Evolutionary conservation across 2,888 invertebrate species (phyloP).

Genomic region (Eretmocerus hayati): DNA sequence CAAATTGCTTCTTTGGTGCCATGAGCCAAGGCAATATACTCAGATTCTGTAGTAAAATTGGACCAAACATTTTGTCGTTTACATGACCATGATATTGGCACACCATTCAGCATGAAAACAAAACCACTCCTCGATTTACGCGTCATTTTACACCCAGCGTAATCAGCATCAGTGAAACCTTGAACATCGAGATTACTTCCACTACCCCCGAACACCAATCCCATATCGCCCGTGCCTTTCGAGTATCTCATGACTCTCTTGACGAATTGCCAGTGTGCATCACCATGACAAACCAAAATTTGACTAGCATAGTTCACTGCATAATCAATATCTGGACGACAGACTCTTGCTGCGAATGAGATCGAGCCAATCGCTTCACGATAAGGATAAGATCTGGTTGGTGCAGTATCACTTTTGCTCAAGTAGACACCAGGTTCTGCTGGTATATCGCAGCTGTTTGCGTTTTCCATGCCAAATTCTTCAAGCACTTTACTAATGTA

Average conservation of each 20-base stretch:
- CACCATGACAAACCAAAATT: not conserved
- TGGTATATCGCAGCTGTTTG: not conserved
- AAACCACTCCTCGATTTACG: not conserved
- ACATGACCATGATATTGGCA: not conserved
- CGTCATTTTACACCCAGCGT: not conserved
- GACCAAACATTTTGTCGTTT: conserved; percentile 16
- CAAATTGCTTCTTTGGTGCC: conserved; percentile 21
- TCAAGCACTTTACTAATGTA: conserved; percentile 10
- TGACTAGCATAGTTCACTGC: conserved; percentile 3
- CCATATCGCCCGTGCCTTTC: not conserved
- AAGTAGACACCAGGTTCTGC: not conserved
- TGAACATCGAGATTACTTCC: not conserved
- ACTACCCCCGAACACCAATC: not conserved
- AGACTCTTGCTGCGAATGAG: not conserved
- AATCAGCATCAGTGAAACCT: not conserved
- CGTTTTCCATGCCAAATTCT: conserved; percentile 6
- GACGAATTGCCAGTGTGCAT: not conserved
- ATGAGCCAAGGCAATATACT: conserved; percentile 23
- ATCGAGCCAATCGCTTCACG: conserved; percentile 2
- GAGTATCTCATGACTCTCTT: conserved; percentile 1
- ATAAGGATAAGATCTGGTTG: too few relatives aligned
- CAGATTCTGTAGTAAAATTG: conserved; percentile 23
- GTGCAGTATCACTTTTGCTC: not conserved
- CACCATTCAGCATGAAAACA: not conserved
- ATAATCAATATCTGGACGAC: conserved; percentile 1